phyloP scores from a whole-genome alignment of 2,797 vertebrate genomes.

The Enteromius argenteus region DNA sequence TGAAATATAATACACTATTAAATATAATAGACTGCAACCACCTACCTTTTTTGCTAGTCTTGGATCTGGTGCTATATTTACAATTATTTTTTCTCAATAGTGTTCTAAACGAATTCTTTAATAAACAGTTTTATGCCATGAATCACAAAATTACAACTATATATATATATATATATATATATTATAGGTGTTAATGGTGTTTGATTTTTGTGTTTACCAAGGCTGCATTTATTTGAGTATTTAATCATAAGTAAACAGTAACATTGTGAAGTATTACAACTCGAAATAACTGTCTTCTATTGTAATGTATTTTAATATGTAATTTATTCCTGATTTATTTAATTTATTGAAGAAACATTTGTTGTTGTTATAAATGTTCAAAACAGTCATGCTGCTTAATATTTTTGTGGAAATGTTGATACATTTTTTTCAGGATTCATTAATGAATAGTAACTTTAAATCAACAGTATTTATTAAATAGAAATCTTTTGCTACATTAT shows the following conservation, averaged over 20 bases:
- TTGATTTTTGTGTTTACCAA: not conserved
- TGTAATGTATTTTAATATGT: not conserved
- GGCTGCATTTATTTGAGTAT: not conserved
- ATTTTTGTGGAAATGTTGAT: not conserved
- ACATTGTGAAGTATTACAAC: not conserved
- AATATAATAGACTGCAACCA: not conserved
- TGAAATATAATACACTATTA: slow-evolving; percentile 11
- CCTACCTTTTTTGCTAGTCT: not conserved
- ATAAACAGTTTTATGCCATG: not conserved
- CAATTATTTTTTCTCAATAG: not conserved
- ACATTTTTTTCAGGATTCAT: not conserved
- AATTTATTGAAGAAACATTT: not conserved
- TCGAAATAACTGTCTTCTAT: not conserved
- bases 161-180: too few relatives aligned
- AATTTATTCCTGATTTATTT: not conserved
- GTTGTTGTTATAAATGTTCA: not conserved
- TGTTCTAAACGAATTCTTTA: not conserved
- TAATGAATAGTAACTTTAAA: not conserved
- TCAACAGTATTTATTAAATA: not conserved
- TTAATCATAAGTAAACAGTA: not conserved
- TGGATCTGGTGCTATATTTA: not conserved
- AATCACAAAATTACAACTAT: not conserved
- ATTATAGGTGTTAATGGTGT: not conserved
- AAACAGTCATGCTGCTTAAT: not conserved
- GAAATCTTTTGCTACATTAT: not conserved